Evolutionary conservation across 2,888 invertebrate species (phyloP).

Genomic region (Caenorhabditis sp.): DNA sequence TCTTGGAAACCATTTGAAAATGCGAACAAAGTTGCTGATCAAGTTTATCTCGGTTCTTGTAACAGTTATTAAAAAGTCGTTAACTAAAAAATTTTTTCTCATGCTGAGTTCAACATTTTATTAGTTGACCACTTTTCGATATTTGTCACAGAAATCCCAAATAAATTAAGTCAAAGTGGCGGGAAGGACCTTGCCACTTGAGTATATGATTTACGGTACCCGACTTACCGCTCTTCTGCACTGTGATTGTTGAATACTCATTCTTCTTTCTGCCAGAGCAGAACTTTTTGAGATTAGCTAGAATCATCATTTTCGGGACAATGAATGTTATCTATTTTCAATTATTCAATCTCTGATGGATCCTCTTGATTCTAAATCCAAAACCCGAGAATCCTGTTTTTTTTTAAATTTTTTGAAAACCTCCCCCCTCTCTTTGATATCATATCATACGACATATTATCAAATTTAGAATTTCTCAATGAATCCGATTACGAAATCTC

Average conservation of each 20-base stretch:
- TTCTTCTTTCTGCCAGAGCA: not conserved
- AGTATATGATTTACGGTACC: too few relatives aligned
- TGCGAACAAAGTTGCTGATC: too few relatives aligned
- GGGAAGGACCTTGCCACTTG: too few relatives aligned
- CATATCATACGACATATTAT: conserved; percentile 27
- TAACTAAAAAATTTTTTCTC: too few relatives aligned
- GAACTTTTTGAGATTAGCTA: conserved; percentile 23
- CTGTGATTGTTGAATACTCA: not conserved
- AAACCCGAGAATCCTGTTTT: conserved; percentile 22
- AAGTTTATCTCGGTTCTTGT: too few relatives aligned
- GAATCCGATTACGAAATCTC: conserved; percentile 31
- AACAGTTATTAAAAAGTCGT: too few relatives aligned
- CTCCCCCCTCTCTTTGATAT: conserved; percentile 11
- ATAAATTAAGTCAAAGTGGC: too few relatives aligned
- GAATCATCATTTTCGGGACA: conserved; percentile 14
- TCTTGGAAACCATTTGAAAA: too few relatives aligned
- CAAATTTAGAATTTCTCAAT: conserved; percentile 16
- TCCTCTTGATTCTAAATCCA: conserved; percentile 4
- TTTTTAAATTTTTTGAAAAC: conserved; percentile 14
- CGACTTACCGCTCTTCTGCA: conserved; percentile 8
- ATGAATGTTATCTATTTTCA: not conserved
- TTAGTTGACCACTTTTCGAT: too few relatives aligned
- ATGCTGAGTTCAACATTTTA: too few relatives aligned
- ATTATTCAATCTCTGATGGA: conserved; percentile 2
- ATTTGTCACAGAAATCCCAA: too few relatives aligned